Evolutionary conservation across 2,113 vertebrate genomes (phyloP).

Genomic region (Leptosomus discolor): DNA sequence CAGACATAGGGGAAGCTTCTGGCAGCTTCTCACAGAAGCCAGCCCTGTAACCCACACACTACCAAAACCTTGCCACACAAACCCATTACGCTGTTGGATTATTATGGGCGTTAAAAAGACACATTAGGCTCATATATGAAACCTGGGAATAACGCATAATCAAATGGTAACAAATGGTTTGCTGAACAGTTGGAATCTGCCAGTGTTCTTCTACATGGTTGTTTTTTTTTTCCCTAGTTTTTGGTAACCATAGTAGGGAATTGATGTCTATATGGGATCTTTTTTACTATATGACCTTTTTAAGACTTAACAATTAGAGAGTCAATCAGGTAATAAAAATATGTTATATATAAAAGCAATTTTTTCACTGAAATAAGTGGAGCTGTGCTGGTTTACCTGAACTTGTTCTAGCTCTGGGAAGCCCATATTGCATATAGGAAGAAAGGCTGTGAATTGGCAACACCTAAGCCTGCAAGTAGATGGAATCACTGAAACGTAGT

Average conservation of each 20-base stretch:
- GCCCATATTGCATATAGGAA: background rate
- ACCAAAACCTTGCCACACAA: no score
- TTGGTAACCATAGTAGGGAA: background rate
- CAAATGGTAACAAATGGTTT: background rate
- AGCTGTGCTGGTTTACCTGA: background rate
- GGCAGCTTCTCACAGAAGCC: no score
- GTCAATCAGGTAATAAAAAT: background rate
- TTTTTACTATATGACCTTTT: background rate
- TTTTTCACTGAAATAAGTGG: background rate
- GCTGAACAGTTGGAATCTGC: background rate
- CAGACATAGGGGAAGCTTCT: no score
- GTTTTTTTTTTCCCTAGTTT: background rate
- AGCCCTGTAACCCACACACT: no score
- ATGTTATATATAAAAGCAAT: background rate
- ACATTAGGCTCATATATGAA: background rate
- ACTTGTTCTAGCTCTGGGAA: background rate
- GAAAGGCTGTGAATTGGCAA: background rate
- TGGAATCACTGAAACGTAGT: background rate
- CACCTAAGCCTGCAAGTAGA: background rate
- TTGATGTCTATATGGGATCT: background rate
- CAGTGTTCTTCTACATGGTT: background rate
- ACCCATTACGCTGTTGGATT: no score
- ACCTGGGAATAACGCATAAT: background rate
- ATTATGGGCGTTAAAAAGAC: background rate
- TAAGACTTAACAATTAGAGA: background rate